A percentile compares a stretch with the other conserved stretches of the same genome.
Evolutionary conservation across 2,888 invertebrate species (phyloP).

Genomic region (Caenorhabditis doughertyi): DNA sequence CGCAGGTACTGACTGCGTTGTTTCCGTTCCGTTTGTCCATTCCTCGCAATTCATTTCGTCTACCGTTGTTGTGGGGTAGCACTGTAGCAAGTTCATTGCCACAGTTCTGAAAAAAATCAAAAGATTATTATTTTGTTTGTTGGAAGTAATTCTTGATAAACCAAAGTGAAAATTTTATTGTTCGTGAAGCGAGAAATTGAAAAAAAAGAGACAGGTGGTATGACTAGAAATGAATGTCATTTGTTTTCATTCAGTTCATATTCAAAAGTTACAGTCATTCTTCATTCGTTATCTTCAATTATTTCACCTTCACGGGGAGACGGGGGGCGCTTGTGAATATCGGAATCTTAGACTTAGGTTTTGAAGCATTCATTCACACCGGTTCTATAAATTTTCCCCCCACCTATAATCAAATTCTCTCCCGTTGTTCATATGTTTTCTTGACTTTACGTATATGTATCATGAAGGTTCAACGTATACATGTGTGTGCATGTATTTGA

Average conservation of each 20-base stretch:
- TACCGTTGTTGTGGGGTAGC: constrained; percentile 46
- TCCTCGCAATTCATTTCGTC: constrained; percentile 48
- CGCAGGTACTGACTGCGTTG: constrained; percentile 29
- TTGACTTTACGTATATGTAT: constrained; percentile 3
- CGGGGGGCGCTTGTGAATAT: constrained; percentile 22
- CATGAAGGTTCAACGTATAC: constrained; percentile 42
- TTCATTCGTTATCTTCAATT: constrained; percentile 20
- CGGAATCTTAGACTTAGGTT: constrained; percentile 21
- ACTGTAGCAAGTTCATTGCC: constrained; percentile 61
- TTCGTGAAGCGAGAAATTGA: constrained; percentile 5
- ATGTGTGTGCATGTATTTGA: constrained; percentile 28
- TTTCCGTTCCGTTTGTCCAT: constrained; percentile 56
- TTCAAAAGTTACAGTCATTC: constrained; percentile 45
- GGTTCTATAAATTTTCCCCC: constrained; percentile 59
- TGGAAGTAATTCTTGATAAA: not conserved
- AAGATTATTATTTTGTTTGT: not conserved
- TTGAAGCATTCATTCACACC: constrained; percentile 47
- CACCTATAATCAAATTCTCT: constrained; percentile 34
- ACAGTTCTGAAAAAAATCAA: constrained; percentile 53
- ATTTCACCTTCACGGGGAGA: constrained; percentile 40
- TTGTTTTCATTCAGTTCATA: constrained; percentile 38
- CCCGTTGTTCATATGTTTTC: constrained; percentile 47
- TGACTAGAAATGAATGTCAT: not conserved
- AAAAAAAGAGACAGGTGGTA: constrained; percentile 2
- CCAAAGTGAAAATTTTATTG: constrained; percentile 26